Base-by-base conservation (phyloP, 92 coral and sea anemone genomes). In the Galaxea fascicularis region DNA sequence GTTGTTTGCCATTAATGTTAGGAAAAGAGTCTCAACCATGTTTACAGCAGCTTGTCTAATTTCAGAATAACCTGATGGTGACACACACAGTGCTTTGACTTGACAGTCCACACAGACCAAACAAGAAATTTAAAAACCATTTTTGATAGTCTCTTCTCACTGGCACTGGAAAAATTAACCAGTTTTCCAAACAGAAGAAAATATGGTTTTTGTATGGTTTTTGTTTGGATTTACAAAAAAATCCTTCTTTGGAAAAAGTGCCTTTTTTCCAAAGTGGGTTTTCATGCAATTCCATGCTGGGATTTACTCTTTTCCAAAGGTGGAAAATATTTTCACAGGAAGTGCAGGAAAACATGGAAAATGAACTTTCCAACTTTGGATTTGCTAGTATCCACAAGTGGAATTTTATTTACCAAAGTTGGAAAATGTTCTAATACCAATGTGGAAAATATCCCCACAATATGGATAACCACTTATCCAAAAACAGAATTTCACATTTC, bases 221-320 rank as follows among this genome's bases (percentile, higher is more conserved):
- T 49, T 49, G 63, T 73, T 49, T 74, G 65, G 79, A 20, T 74
- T 74, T 74, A 27, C 46, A 74, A 56, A 54, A n/a, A 49, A 27
- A 51, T 51, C 78, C 64, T 15, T 70, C 17, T 39, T 15, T 70
- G 75, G 75, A 70, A 71, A 71, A 71, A 71, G 57, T 45, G 59
- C 76, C 76, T 46, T 74, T 74, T 74, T 74, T 74, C 79, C 79
- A 74, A 74, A 54, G 66, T 74, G 79, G 79, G 64, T 53, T 51
- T 18, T 74, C 17, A 25, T 54, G 49, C 79, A 74, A 22, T 74
- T 74, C 79, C 66, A 57, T 74, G 79, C 27, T 74, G 79, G 79
- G 54, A 74, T n/a, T n/a, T n/a, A n/a, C n/a, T n/a, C n/a, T n/a
- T n/a, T n/a, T n/a, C n/a, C n/a, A n/a, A n/a, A n/a, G n/a, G n/a